These are phyloP conservation scores for Solea solea DNA, from an alignment of 2,113 vertebrate genomes.

Conservation along the genomic window DNA sequence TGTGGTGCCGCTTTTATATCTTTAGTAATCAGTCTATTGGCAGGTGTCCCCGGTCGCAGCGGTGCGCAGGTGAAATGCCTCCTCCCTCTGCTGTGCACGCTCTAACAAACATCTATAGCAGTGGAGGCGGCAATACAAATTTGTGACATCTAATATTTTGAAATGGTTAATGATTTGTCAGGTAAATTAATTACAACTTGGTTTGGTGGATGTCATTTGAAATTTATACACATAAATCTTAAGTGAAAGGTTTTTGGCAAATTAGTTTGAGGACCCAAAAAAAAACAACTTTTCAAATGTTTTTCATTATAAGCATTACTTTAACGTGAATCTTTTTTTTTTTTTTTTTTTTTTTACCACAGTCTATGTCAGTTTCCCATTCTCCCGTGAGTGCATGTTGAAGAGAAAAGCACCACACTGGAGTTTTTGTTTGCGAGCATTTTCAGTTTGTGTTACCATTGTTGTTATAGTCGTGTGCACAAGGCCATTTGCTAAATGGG, in stretches of 20 bases:
- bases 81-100: constrained; percentile 39
- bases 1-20: constrained; percentile 56
- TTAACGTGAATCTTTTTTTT: constrained; percentile 53
- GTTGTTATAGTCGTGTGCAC: constrained; percentile 22
- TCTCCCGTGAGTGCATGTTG: not conserved
- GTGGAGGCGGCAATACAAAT: too few species aligned
- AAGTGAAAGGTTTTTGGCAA: too few species aligned
- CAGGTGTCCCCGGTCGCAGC: constrained; percentile 67
- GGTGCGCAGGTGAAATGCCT: constrained; percentile 42
- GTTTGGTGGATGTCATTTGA: too few species aligned
- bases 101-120: constrained; percentile 25
- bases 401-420: not conserved
- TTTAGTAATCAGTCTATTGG: constrained; percentile 70
- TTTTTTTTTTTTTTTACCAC: constrained; percentile 8
- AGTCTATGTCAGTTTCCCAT: constrained; percentile 18
- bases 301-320: constrained; percentile 43
- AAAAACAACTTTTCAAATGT: constrained; percentile 29
- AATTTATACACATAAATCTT: too few species aligned
- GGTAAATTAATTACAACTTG: too few species aligned
- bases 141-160: too few species aligned
- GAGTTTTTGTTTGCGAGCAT: not conserved
- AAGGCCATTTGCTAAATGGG: constrained; percentile 12
- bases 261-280: too few species aligned
- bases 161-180: too few species aligned
- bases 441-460: not conserved